Conservation (phyloP, 1,140 invertebrate species). For the Popillia japonica region DNA sequence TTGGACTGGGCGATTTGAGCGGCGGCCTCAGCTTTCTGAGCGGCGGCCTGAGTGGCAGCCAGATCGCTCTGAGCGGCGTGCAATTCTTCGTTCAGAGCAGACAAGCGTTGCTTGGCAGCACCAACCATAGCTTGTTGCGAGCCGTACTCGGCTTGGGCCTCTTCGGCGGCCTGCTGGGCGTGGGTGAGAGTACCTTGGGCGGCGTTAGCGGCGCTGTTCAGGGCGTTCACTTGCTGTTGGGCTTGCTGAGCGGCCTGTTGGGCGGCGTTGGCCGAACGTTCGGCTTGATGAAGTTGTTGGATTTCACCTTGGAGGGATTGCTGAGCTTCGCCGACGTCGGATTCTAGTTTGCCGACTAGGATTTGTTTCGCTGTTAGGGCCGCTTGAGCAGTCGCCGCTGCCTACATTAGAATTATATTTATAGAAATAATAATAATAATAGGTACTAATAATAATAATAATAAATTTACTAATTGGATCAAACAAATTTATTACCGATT, state of each 20-base stretch:
- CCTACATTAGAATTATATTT: no score
- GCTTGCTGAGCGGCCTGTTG: conserved; percentile 62
- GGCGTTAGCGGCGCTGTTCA: conserved; percentile 63
- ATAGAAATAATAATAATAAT: no score
- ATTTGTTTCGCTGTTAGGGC: no score
- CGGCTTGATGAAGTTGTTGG: no score
- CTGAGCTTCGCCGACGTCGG: no score
- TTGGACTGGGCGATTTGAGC: conserved; percentile 63
- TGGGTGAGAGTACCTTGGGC: conserved; percentile 65
- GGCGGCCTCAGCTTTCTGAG: conserved; percentile 58
- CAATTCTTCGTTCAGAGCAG: conserved; percentile 64
- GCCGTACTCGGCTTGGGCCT: conserved; percentile 65
- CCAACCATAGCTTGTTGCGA: conserved; percentile 69
- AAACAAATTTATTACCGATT: no score
- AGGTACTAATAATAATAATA: no score
- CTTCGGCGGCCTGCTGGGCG: conserved; percentile 64
- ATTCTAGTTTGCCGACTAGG: no score
- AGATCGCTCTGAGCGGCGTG: conserved; percentile 65
- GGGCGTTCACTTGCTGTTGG: conserved; percentile 38
- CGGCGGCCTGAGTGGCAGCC: conserved; percentile 64
- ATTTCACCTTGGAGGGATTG: no score
- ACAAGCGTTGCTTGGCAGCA: conserved; percentile 64
- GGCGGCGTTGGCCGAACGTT: no score
- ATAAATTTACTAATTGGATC: no score
- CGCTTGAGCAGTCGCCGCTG: no score